A percentile compares a stretch with the other conserved stretches of the same genome.
Evolutionary conservation across 2,888 invertebrate genomes (phyloP).

Genomic region (Pachydiplax longipennis): DNA sequence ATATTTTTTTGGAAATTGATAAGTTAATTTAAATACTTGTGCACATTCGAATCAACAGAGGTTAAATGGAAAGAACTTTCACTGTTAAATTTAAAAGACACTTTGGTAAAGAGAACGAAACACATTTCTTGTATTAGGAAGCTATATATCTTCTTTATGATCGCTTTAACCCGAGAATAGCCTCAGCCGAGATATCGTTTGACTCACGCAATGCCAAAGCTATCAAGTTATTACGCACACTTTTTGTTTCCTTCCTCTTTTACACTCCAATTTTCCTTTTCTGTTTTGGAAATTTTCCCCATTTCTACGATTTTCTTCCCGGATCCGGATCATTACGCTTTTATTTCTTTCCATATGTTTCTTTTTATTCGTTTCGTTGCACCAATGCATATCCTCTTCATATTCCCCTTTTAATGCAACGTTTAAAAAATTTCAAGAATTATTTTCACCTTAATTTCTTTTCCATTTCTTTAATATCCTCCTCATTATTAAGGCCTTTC

Average conservation of each 20-base stretch:
- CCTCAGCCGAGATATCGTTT: background rate
- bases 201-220: background rate
- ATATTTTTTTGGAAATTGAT: too few species aligned
- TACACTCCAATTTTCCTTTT: background rate
- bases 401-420: background rate
- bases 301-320: background rate
- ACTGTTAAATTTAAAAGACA: too few species aligned
- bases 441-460: background rate
- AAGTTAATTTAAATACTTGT: too few species aligned
- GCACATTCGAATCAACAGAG: too few species aligned
- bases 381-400: background rate
- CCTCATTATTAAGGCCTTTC: too few species aligned
- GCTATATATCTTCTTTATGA: background rate
- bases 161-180: background rate
- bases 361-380: background rate
- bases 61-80: too few species aligned
- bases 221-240: background rate
- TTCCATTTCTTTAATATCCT: too few species aligned
- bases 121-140: too few species aligned
- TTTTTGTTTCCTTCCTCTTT: background rate
- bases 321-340: background rate
- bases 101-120: too few species aligned
- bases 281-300: background rate
- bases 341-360: background rate
- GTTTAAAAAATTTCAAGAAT: too few species aligned